Base-by-base conservation (phyloP, 1,140 invertebrate genomes). In the Zaprionus inermis region DNA sequence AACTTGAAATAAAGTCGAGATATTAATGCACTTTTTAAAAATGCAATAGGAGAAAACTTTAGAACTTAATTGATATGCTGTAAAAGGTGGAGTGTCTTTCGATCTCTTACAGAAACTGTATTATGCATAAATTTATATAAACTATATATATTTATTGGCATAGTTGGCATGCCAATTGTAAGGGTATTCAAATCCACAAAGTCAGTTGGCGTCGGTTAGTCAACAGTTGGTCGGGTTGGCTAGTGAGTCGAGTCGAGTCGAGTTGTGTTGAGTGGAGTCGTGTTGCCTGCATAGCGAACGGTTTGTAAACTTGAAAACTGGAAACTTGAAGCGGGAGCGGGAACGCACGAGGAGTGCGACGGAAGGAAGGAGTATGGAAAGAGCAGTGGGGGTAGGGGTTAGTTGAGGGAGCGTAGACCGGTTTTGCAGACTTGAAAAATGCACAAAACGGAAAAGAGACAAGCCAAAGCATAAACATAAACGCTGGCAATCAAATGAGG, bases 291-390 rank as follows among this genome's bases (percentile, higher is more conserved):
- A 22, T 28, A 66, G 78, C 73, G 61, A 78, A 64, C 76, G 67
- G 70, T 78, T 74, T 22, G 63, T 89, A 89, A 89, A 89, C 84
- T 89, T 89, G 78, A 89, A 89, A 89, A 89, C 84, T 89, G 84
- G 84, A 64, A 89, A 89, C 56, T 52, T 49, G 38, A n/a, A 10
- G 30, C 30, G n/a, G n/a, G n/a, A n/a, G n/a, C n/a, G n/a, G n/a
- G n/a, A n/a, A n/a, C n/a, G n/a, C n/a, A n/a, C n/a, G n/a, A 10
- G 20, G 36, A 41, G 60, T 44, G n/a, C 38, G 6, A 18, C 9
- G 38, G 5, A n/a, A 16, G 30, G 16, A 41, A 34, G 46, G 16
- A 34, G 22, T 32, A 59, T 22, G 18, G 16, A 22, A 34, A 60
- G 46, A 22, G 55, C 41, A 59, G 18, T 11, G 16, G 6, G 36